Percentiles rank a stretch among this genome's conserved stretches.
These are phyloP conservation scores for Tetragnatha versicolor DNA, from an alignment of 1,140 invertebrate species.

Conservation along the genomic window DNA sequence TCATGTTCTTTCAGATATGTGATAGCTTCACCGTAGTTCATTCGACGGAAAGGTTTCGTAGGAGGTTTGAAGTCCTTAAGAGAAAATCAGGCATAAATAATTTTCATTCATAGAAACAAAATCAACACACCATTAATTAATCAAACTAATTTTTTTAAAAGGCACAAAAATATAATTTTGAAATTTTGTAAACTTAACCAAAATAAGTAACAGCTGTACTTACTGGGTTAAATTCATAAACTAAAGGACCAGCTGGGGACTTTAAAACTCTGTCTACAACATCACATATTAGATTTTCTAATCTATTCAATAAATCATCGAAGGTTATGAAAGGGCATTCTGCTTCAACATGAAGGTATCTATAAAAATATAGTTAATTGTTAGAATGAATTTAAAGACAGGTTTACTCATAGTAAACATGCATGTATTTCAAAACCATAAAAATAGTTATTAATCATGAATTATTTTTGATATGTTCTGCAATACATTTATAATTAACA, in stretches of 20 bases:
- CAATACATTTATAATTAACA: not conserved
- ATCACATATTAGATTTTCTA: conserved; percentile 96
- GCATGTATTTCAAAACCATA: not conserved
- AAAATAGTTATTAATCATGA: not conserved
- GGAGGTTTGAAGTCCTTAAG: conserved; percentile 81
- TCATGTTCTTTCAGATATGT: conserved; percentile 89
- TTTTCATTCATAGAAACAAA: too few relatives aligned
- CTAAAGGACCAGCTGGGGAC: conserved; percentile 78
- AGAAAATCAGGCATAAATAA: too few relatives aligned
- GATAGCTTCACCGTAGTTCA: conserved; percentile 95
- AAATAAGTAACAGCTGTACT: too few relatives aligned
- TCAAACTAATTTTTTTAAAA: too few relatives aligned
- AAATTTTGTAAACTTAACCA: not conserved
- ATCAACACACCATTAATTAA: too few relatives aligned
- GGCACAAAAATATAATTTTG: not conserved
- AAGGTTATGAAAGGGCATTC: conserved; percentile 97
- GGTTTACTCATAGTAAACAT: not conserved
- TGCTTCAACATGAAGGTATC: conserved; percentile 95
- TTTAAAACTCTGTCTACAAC: conserved; percentile 91
- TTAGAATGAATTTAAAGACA: not conserved
- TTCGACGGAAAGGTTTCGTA: conserved; percentile 88
- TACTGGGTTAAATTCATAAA: conserved; percentile 90
- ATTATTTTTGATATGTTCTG: not conserved
- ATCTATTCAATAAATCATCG: conserved; percentile 84
- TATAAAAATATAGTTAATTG: conserved; percentile 61